Conservation (phyloP, 2,888 invertebrate species). For the Drosophila formosana region DNA sequence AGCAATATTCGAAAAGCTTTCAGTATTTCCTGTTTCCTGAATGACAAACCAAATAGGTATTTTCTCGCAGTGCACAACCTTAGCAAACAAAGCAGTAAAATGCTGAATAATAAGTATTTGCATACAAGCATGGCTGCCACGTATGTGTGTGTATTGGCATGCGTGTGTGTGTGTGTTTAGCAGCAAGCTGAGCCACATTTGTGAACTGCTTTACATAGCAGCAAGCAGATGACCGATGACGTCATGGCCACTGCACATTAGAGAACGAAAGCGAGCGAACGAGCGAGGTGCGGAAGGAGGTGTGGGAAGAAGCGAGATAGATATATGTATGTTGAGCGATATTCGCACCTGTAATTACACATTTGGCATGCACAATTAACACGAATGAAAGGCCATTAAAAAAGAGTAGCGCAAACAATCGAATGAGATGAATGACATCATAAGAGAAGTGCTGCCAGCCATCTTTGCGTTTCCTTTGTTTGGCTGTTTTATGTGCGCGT, state of each 20-base stretch:
- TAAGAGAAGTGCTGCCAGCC: constrained; percentile 31
- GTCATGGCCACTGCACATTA: constrained; percentile 24
- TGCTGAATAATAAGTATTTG: constrained; percentile 23
- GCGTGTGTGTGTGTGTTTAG: neutral
- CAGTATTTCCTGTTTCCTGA: neutral
- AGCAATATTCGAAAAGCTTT: neutral
- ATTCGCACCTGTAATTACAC: constrained; percentile 35
- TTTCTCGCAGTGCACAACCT: constrained; percentile 28
- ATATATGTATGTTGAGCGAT: neutral
- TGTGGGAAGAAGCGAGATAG: neutral
- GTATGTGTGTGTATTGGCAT: neutral
- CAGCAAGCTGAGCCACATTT: constrained; percentile 9
- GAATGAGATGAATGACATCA: constrained; percentile 79
- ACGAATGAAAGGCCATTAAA: constrained; percentile 39
- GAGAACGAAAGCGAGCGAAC: neutral
- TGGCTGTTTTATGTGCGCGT: constrained; percentile 20
- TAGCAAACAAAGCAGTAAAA: constrained; percentile 42
- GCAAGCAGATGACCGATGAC: constrained; percentile 39
- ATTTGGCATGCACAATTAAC: constrained; percentile 26
- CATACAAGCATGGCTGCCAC: neutral
- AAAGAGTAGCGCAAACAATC: constrained; percentile 26
- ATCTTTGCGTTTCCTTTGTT: constrained; percentile 48
- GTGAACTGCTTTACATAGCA: constrained; percentile 17
- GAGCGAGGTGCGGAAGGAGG: neutral
- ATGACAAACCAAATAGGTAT: neutral